Base-by-base conservation (phyloP, 2,888 invertebrate species). In the Erebia palarica region DNA sequence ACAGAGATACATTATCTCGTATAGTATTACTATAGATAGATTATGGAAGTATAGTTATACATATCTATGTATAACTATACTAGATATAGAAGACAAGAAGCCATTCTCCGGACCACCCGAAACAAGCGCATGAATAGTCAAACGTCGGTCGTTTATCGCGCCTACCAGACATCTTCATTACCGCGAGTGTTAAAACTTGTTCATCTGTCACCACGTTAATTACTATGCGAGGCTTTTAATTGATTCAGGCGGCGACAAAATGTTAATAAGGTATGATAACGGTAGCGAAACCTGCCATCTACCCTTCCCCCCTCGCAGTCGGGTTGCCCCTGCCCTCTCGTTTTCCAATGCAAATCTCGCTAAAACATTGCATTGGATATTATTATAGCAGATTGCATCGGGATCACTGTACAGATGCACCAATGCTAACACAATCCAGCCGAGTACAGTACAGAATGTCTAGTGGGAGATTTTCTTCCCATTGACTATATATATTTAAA, bases 121-220 rank as follows among this genome's bases (percentile, higher is more conserved):
- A 74, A 72, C 73, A 77, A 36, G 72, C 73, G 76, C 78, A 83
- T 83, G 82, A 80, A 82, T 84, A 83, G 82, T 80, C 75, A 82
- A 55, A 81, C 79, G 61, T 70, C 67, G 49, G 67, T 57, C 55
- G 74, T 76, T 82, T 84, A 84, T 86, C 88, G 77, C 79, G 69
- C 78, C 80, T 82, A 86, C 84, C 84, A 85, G 82, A 92, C 91
- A 86, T 90, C 92, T 92, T 92, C 92, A 92, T 92, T 92, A 92
- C 87, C 85, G 76, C 80, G 82, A 92, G 91, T 92, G 92, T 92
- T 91, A 90, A 92, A 90, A 88, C 92, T 88, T 91, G 92, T 92
- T 87, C 87, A 90, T 85, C 85, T 88, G 91, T 90, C 92, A 90
- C 85, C 84, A 82, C 78, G 85, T 90, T 91, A 90, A 92, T 92